Evolutionary conservation across 2,888 invertebrate species (phyloP).

Genomic region (Rotaria socialis): DNA sequence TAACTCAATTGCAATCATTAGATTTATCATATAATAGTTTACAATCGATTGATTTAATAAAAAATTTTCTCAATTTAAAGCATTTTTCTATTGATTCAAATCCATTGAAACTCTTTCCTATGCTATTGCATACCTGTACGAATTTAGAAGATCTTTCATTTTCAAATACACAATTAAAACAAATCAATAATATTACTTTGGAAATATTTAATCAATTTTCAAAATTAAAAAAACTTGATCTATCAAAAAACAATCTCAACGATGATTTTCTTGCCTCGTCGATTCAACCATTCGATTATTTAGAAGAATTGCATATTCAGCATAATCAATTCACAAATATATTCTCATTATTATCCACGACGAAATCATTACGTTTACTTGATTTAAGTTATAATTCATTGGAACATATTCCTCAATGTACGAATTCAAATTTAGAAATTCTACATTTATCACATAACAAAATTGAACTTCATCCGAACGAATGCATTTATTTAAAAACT

Average conservation of each 20-base stretch:
- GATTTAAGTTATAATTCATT: not conserved
- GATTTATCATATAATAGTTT: conserved; percentile 54
- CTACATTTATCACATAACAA: not conserved
- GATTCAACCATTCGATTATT: not conserved
- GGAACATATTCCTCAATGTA: not conserved
- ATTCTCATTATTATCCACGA: not conserved
- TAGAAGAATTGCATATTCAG: not conserved
- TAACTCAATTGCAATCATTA: conserved; percentile 55
- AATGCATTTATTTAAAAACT: not conserved
- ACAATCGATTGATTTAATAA: not conserved
- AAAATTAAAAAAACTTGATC: not conserved
- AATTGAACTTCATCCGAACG: not conserved
- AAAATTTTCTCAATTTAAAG: not conserved
- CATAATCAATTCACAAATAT: not conserved
- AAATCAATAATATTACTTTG: not conserved
- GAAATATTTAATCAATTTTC: not conserved
- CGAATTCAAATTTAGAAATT: not conserved
- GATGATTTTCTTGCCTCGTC: not conserved
- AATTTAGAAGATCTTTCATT: not conserved
- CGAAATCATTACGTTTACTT: not conserved
- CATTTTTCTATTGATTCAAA: not conserved
- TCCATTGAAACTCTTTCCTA: not conserved
- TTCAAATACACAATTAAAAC: not conserved
- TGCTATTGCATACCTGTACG: not conserved
- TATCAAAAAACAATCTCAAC: not conserved